phyloP scores from a whole-genome alignment of 1,140 invertebrate species.

The Protaetia brevitarsis region DNA sequence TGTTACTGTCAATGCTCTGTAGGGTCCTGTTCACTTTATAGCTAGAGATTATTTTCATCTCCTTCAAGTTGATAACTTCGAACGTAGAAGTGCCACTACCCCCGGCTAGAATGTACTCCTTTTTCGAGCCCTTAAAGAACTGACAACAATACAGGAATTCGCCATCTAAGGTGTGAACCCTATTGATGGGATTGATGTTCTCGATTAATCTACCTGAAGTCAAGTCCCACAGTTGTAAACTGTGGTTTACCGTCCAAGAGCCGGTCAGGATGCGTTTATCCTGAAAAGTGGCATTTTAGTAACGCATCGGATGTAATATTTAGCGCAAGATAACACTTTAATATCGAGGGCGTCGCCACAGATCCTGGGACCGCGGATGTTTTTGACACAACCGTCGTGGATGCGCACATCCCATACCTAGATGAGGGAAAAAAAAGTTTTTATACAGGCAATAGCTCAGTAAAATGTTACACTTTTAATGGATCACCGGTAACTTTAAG shows the following conservation, averaged over 20 bases:
- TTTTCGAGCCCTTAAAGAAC: slow-evolving; percentile 43
- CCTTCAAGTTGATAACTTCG: slow-evolving; percentile 44
- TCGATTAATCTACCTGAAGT: slow-evolving; percentile 42
- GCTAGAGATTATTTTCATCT: slow-evolving; percentile 41
- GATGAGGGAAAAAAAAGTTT: background rate
- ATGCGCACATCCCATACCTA: slow-evolving; percentile 47
- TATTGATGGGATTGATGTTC: slow-evolving; percentile 42
- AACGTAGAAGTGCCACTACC: slow-evolving; percentile 42
- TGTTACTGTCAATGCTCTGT: slow-evolving; percentile 40
- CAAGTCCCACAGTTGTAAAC: slow-evolving; percentile 47
- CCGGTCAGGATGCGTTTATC: slow-evolving; percentile 43
- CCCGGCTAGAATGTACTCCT: slow-evolving; percentile 38
- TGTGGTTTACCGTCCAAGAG: slow-evolving; percentile 43
- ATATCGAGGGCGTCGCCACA: slow-evolving; percentile 47
- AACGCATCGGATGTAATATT: background rate
- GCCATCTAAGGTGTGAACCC: slow-evolving; percentile 38
- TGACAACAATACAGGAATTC: slow-evolving; percentile 45
- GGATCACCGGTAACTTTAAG: too few species aligned
- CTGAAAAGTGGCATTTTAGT: slow-evolving; percentile 25
- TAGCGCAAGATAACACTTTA: slow-evolving; percentile 34
- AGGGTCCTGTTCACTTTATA: slow-evolving; percentile 40
- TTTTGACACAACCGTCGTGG: slow-evolving; percentile 33
- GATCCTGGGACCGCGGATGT: slow-evolving; percentile 44
- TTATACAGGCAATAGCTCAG: too few species aligned
- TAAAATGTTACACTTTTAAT: too few species aligned